These are phyloP conservation scores for Mesocricetus auratus DNA, from an alignment of 2,113 vertebrate genomes.

Conservation along the genomic window DNA sequence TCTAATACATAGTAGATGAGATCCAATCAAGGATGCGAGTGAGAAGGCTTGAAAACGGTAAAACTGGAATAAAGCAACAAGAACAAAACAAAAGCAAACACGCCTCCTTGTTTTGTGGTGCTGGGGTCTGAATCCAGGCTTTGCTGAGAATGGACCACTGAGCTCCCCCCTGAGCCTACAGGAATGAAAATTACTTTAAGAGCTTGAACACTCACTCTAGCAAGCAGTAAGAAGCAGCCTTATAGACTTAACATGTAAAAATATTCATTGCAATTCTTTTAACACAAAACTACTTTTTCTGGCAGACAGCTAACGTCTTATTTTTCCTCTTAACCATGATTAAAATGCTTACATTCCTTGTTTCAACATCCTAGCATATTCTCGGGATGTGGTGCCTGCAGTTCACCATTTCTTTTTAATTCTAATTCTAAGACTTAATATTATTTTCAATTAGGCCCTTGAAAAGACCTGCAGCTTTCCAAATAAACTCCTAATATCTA, in stretches of 20 bases:
- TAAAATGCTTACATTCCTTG: conserved; percentile 30
- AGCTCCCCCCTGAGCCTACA: neutral
- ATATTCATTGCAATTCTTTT: neutral
- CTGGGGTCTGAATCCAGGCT: neutral
- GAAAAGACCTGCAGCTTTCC: neutral
- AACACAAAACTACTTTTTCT: neutral
- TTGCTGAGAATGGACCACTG: neutral
- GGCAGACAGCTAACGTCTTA: neutral
- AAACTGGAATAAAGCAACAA: neutral
- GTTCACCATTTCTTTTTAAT: conserved; percentile 1
- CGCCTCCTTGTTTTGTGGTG: neutral
- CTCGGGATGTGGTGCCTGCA: neutral
- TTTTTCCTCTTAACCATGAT: conserved; percentile 17
- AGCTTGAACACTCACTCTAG: neutral
- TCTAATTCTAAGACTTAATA: conserved; percentile 34
- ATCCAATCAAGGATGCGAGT: neutral
- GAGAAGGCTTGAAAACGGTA: neutral
- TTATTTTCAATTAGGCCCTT: conserved; percentile 4
- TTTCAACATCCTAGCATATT: conserved; percentile 29
- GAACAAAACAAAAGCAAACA: neutral
- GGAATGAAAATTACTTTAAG: neutral
- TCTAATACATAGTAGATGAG: neutral
- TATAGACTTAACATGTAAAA: neutral
- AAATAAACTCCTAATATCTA: conserved; percentile 4
- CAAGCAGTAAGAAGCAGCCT: neutral